phyloP scores from a whole-genome alignment of 2,888 invertebrate genomes.

The Meganola albula region DNA sequence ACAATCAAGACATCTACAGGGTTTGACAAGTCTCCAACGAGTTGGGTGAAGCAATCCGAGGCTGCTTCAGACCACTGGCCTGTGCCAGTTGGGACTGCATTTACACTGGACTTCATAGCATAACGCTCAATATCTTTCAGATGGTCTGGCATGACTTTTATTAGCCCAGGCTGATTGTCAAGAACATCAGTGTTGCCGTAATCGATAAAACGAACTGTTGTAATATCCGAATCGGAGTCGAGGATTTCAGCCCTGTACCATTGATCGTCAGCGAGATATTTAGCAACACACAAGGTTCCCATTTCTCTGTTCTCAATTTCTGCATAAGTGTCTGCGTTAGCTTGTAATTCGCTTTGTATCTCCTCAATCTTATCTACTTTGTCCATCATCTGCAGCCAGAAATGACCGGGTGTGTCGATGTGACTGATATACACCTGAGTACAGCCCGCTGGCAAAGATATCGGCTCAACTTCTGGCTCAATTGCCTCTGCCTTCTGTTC shows the following conservation, averaged over 20 bases:
- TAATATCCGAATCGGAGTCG: slow-evolving; percentile 86
- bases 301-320: slow-evolving; percentile 77
- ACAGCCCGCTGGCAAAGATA: slow-evolving; percentile 53
- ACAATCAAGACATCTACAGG: slow-evolving; percentile 73
- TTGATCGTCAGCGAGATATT: slow-evolving; percentile 87
- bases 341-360: slow-evolving; percentile 82
- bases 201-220: slow-evolving; percentile 86
- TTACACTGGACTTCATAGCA: slow-evolving; percentile 81
- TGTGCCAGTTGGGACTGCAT: slow-evolving; percentile 80
- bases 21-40: slow-evolving; percentile 69
- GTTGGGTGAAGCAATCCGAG: slow-evolving; percentile 73
- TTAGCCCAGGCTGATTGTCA: slow-evolving; percentile 76
- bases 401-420: slow-evolving; percentile 85
- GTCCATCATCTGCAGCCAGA: slow-evolving; percentile 83
- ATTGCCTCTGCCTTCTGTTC: slow-evolving; percentile 36
- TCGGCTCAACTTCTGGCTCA: slow-evolving; percentile 42
- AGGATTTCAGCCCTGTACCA: slow-evolving; percentile 96
- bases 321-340: slow-evolving; percentile 67
- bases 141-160: slow-evolving; percentile 80
- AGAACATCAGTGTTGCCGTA: slow-evolving; percentile 88
- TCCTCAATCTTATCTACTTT: slow-evolving; percentile 75
- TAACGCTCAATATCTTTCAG: slow-evolving; percentile 75
- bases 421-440: slow-evolving; percentile 80
- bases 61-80: slow-evolving; percentile 82
- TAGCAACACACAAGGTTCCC: slow-evolving; percentile 84